phyloP scores from a whole-genome alignment of 2,113 vertebrate genomes.

The Chrysochloris asiatica region DNA sequence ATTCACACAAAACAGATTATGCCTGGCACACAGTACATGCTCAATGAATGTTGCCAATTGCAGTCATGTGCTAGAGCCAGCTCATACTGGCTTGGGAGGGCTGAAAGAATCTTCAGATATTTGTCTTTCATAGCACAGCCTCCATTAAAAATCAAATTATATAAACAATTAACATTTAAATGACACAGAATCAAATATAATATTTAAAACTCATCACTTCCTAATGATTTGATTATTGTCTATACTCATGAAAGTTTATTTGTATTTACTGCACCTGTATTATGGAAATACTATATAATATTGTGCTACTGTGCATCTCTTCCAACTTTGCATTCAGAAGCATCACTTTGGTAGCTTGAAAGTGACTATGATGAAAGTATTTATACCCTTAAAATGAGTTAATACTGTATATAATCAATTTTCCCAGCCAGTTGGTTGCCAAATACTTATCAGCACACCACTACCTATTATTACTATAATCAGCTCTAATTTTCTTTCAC shows the following conservation, averaged over 20 bases:
- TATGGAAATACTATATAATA: background rate
- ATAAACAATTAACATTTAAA: background rate
- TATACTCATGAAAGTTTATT: background rate
- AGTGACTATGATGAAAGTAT: background rate
- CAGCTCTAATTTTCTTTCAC: background rate
- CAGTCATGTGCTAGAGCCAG: background rate
- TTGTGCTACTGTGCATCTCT: background rate
- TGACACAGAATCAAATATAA: background rate
- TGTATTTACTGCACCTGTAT: background rate
- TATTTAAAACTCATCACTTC: background rate
- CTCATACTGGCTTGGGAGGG: background rate
- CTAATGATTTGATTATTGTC: background rate
- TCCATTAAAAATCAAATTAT: slow-evolving; percentile 25
- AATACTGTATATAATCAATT: background rate
- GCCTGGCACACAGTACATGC: background rate
- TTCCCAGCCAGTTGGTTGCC: background rate
- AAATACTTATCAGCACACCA: background rate
- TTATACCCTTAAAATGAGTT: background rate
- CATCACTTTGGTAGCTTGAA: background rate
- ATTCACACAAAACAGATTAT: background rate
- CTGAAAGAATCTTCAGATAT: background rate
- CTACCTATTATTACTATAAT: background rate
- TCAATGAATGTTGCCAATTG: background rate
- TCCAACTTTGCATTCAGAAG: background rate
- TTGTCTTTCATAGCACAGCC: background rate